Evolutionary conservation across 2,113 vertebrate species (phyloP).

Genomic region (Caloenas nicobarica): DNA sequence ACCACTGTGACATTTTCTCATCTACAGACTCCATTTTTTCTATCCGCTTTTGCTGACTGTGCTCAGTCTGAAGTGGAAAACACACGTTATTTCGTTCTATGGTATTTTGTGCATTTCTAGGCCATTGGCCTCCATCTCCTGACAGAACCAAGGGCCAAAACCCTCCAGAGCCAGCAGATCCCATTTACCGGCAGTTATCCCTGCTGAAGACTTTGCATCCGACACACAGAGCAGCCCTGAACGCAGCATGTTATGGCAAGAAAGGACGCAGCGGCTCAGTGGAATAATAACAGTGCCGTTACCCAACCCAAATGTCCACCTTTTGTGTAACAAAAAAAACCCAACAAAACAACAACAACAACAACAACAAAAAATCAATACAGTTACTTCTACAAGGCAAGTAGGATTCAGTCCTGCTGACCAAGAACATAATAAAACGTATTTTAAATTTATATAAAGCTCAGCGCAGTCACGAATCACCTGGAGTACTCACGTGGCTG

Average conservation of each 20-base stretch:
- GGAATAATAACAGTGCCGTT: neutral
- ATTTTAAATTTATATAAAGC: neutral
- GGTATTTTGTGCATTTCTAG: neutral
- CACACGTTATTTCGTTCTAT: rapidly evolving
- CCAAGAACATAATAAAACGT: neutral
- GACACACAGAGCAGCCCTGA: neutral
- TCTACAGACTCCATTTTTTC: neutral
- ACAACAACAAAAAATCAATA: neutral
- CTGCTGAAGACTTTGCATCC: neutral
- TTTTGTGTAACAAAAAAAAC: neutral
- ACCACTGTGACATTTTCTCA: neutral
- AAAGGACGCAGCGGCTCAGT: rapidly evolving
- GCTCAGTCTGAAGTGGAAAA: neutral
- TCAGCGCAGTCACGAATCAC: neutral
- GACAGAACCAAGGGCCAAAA: neutral
- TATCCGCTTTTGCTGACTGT: neutral
- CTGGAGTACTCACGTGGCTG: rapidly evolving
- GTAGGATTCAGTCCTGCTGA: neutral
- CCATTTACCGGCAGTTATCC: neutral
- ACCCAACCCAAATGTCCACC: neutral
- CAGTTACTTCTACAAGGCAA: neutral
- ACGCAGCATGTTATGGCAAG: rapidly evolving
- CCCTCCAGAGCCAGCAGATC: neutral
- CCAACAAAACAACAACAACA: no score
- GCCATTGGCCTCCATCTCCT: neutral